Percentiles rank a stretch among this genome's conserved stretches.
phyloP scores from a whole-genome alignment of 2,113 vertebrate species.

The Raja brachyura region DNA sequence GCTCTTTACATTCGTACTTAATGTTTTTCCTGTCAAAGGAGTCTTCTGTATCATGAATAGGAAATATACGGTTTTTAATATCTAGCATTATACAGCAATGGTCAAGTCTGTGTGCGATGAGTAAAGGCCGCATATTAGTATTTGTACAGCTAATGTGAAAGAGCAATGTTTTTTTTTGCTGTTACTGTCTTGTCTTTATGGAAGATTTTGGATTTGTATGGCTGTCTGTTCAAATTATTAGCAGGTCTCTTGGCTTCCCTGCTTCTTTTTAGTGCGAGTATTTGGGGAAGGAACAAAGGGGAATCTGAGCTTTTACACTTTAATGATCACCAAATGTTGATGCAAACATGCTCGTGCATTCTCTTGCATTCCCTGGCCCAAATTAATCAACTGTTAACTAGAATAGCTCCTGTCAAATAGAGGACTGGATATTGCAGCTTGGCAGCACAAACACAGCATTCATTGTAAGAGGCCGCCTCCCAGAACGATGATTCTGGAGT shows the following conservation, averaged over 20 bases:
- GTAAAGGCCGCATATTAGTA: background rate
- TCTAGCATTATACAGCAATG: background rate
- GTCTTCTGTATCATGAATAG: background rate
- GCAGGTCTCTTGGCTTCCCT: too few relatives aligned
- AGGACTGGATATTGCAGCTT: conserved; percentile 35
- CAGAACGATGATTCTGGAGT: conserved; percentile 35
- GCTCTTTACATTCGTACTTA: background rate
- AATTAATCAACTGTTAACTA: background rate
- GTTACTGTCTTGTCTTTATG: background rate
- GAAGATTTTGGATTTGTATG: background rate
- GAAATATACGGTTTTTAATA: background rate
- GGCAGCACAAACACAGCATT: conserved; percentile 42
- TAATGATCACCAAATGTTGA: conserved; percentile 29
- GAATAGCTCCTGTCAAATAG: background rate
- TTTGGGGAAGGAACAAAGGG: too few relatives aligned
- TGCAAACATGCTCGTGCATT: too few relatives aligned
- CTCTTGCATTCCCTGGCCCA: background rate
- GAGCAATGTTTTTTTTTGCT: background rate
- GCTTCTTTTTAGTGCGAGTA: background rate
- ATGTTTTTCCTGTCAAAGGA: background rate
- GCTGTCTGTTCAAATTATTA: background rate
- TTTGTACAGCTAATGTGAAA: background rate
- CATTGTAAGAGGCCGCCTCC: conserved; percentile 43
- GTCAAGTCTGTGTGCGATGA: background rate
- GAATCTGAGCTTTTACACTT: background rate